These are phyloP conservation scores for Megathymus violae DNA, from an alignment of 1,140 invertebrate species.

Conservation along the genomic window DNA sequence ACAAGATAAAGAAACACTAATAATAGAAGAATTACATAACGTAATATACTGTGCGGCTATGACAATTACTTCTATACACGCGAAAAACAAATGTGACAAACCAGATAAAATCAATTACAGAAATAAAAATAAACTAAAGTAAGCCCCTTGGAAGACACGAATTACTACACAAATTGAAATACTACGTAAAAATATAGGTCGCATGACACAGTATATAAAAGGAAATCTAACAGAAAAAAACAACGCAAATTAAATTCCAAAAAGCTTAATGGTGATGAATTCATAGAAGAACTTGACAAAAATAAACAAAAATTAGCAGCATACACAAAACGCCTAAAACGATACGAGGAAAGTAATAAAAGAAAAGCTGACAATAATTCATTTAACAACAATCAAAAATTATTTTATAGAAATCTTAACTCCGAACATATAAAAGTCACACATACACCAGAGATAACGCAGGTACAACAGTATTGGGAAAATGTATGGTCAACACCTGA, in stretches of 20 bases:
- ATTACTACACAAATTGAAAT: background rate
- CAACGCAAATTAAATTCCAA: background rate
- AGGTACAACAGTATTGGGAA: constrained; percentile 9
- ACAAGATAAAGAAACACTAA: constrained; percentile 3
- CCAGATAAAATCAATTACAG: background rate
- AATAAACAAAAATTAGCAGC: constrained; percentile 7
- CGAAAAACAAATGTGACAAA: background rate
- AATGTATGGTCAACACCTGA: background rate
- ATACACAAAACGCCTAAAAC: constrained; percentile 1
- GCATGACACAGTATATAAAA: constrained; percentile 15
- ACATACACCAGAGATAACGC: background rate
- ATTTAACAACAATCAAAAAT: background rate
- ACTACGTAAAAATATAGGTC: constrained; percentile 16
- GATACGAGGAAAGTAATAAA: constrained; percentile 4
- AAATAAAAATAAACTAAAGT: constrained; percentile 2
- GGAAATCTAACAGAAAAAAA: constrained; percentile 17
- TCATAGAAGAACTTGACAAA: constrained; percentile 5
- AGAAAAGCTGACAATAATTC: constrained; percentile 7
- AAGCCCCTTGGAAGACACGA: constrained; percentile 10
- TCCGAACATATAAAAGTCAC: background rate
- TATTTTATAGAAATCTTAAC: background rate
- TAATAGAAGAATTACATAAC: constrained; percentile 5
- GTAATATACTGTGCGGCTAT: constrained; percentile 11
- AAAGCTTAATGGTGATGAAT: background rate
- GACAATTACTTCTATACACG: background rate